Conservation (phyloP, 2,113 vertebrate species). For the Salvelinus sp. region DNA sequence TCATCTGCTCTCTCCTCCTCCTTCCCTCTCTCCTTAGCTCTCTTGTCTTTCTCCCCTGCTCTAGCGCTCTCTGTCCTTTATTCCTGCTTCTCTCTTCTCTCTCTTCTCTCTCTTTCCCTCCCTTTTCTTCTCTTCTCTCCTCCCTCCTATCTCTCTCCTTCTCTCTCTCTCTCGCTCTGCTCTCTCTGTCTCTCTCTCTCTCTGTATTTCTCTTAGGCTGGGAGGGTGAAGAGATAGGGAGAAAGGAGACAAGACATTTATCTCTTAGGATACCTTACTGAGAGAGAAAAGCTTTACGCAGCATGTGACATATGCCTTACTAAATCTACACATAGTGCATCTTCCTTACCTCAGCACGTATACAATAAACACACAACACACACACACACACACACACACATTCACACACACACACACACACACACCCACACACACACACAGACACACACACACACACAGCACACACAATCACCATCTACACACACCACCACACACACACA, state of each 20-base stretch:
- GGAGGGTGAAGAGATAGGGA: background rate
- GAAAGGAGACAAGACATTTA: conserved; percentile 17
- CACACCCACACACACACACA: too few relatives aligned
- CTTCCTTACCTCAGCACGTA: background rate
- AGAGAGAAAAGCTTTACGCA: conserved; percentile 9
- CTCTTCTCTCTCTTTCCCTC: background rate
- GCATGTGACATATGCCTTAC: background rate
- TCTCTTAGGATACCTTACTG: background rate
- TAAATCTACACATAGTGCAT: background rate
- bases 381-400: background rate
- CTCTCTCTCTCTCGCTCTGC: background rate
- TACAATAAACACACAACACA: background rate
- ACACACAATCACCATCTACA: too few relatives aligned
- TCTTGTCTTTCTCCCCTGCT: background rate
- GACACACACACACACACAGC: too few relatives aligned
- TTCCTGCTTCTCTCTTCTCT: too few relatives aligned
- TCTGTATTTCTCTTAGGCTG: conserved; percentile 33
- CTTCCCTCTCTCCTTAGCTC: background rate
- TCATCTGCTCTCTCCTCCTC: conserved; percentile 7
- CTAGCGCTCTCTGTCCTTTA: too few relatives aligned
- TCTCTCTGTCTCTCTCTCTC: background rate
- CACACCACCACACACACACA: too few relatives aligned
- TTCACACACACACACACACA: too few relatives aligned
- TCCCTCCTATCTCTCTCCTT: background rate
- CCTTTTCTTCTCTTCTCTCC: conserved; percentile 1